A percentile compares a stretch with the other conserved stretches of the same genome.
phyloP scores from a whole-genome alignment of 2,888 invertebrate genomes.

The Atethmia centrago region DNA sequence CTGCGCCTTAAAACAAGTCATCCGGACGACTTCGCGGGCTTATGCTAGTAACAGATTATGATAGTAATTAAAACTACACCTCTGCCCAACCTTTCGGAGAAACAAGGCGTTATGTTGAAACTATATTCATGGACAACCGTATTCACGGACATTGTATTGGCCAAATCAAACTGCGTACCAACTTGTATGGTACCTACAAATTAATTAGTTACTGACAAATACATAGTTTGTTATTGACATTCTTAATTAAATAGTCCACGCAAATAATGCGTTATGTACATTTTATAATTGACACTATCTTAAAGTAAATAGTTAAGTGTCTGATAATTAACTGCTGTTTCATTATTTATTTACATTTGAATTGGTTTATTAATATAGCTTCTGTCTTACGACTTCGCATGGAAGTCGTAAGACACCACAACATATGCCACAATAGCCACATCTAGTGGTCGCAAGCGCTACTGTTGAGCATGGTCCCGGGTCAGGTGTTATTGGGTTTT shows the following conservation, averaged over 20 bases:
- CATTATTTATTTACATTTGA: background rate
- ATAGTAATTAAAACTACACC: background rate
- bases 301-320: constrained; percentile 23
- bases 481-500: too few species aligned
- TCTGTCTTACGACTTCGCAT: too few species aligned
- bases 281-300: constrained; percentile 26
- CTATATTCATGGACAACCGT: background rate
- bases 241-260: constrained; percentile 10
- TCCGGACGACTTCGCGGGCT: too few species aligned
- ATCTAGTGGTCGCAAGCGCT: too few species aligned
- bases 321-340: constrained; percentile 12
- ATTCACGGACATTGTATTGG: background rate
- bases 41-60: background rate
- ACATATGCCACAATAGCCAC: too few species aligned
- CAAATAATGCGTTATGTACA: background rate
- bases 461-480: too few species aligned
- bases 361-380: too few species aligned
- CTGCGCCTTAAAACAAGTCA: too few species aligned
- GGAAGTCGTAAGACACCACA: too few species aligned
- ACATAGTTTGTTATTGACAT: constrained; percentile 20
- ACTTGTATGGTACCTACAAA: too few species aligned
- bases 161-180: background rate
- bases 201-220: background rate
- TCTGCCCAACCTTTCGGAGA: too few species aligned
- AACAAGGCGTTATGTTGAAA: too few species aligned